A percentile compares a stretch with the other conserved stretches of the same genome.
Conservation (phyloP, 2,797 vertebrate genomes). For the Salarias fasciatus region DNA sequence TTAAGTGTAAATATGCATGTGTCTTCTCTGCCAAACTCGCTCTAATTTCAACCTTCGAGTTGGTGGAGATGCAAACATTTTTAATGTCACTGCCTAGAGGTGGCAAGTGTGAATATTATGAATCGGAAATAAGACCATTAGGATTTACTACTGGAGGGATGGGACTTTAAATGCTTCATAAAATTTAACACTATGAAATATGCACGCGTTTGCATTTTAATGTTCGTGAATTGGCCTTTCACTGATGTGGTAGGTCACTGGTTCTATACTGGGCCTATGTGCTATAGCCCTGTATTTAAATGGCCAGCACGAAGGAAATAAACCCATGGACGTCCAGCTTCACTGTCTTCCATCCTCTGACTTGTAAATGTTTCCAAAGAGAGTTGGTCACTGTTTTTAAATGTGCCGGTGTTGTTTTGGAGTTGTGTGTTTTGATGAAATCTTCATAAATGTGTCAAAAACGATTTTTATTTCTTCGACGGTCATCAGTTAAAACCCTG, state of each 20-base stretch:
- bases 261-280: conserved; percentile 49
- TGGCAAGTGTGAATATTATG: conserved; percentile 79
- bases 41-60: conserved; percentile 75
- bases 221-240: conserved; percentile 82
- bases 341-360: no score
- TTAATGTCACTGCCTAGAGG: conserved; percentile 80
- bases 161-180: conserved; percentile 87
- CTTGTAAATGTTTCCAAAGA: no score
- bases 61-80: conserved; percentile 80
- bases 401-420: no score
- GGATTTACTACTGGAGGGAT: conserved; percentile 85
- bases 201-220: conserved; percentile 86
- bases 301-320: no score
- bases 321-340: no score
- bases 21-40: conserved; percentile 56
- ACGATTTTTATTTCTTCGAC: no score
- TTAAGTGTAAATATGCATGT: conserved; percentile 54
- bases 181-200: conserved; percentile 87
- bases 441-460: no score
- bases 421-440: no score
- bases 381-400: no score
- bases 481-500: no score
- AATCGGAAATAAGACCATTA: conserved; percentile 81
- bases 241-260: conserved; percentile 82
- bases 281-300: conserved; percentile 31